phyloP scores from a whole-genome alignment of 1,140 invertebrate genomes.

The Ceratina japonica region DNA sequence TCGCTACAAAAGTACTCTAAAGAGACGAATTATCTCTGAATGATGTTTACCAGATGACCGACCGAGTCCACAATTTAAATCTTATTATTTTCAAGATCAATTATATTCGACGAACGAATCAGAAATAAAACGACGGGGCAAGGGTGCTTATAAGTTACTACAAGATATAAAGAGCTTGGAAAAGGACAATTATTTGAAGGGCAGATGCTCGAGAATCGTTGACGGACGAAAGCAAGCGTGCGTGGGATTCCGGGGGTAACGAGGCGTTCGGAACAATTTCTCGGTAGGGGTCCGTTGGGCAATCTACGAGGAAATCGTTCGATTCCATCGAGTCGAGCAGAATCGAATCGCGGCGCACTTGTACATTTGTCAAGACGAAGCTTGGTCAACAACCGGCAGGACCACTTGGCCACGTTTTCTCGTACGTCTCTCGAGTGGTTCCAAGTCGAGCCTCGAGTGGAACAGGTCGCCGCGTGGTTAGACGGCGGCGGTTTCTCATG shows the following conservation, averaged over 20 bases:
- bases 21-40: neutral
- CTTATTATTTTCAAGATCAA: neutral
- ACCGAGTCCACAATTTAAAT: neutral
- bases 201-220: neutral
- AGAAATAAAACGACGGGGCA: neutral
- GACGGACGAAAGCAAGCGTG: neutral
- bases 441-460: conserved; percentile 8
- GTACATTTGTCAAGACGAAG: conserved; percentile 25
- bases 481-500: no score
- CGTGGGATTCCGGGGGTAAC: neutral
- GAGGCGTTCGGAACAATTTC: conserved; percentile 46
- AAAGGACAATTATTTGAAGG: no score
- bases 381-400: conserved; percentile 14
- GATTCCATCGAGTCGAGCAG: conserved; percentile 34
- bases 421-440: conserved; percentile 19
- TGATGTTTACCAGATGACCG: no score
- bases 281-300: conserved; percentile 32
- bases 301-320: conserved; percentile 37
- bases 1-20: neutral
- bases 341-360: conserved; percentile 31
- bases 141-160: no score
- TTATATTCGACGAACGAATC: neutral
- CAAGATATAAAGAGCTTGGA: neutral
- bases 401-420: conserved; percentile 36
- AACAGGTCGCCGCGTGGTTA: conserved; percentile 1